Conservation (phyloP, 2,113 vertebrate genomes). For the Toxotes jaculatrix region DNA sequence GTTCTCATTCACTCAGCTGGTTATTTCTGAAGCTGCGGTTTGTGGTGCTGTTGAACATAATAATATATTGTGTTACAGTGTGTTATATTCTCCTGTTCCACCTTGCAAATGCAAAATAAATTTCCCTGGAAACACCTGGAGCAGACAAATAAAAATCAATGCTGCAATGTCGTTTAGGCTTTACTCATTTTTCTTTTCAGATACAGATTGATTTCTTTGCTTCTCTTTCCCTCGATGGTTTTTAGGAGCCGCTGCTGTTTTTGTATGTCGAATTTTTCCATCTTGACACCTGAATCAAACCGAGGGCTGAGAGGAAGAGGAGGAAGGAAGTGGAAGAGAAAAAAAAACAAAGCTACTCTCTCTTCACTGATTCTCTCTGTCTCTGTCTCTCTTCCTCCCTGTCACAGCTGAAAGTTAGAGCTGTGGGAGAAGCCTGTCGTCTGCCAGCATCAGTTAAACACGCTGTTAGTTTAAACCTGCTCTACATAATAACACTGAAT, state of each 20-base stretch:
- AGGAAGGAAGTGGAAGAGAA: background rate
- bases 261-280: background rate
- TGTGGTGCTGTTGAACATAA: no score
- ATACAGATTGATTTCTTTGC: no score
- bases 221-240: background rate
- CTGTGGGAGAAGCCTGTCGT: background rate
- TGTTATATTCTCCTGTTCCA: background rate
- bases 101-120: background rate
- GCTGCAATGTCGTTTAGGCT: background rate
- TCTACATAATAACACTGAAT: no score
- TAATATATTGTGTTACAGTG: no score
- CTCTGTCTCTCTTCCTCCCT: background rate
- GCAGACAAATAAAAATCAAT: background rate
- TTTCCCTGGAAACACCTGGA: background rate
- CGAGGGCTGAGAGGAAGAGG: background rate
- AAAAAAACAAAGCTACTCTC: background rate
- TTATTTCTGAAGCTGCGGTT: no score
- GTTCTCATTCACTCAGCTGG: no score
- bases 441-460: background rate
- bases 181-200: background rate
- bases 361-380: constrained; percentile 1
- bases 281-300: background rate
- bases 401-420: background rate
- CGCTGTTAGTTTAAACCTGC: no score
- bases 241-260: background rate